Base-by-base conservation (phyloP, 2,113 vertebrate genomes). In the Solenodon paradoxus region DNA sequence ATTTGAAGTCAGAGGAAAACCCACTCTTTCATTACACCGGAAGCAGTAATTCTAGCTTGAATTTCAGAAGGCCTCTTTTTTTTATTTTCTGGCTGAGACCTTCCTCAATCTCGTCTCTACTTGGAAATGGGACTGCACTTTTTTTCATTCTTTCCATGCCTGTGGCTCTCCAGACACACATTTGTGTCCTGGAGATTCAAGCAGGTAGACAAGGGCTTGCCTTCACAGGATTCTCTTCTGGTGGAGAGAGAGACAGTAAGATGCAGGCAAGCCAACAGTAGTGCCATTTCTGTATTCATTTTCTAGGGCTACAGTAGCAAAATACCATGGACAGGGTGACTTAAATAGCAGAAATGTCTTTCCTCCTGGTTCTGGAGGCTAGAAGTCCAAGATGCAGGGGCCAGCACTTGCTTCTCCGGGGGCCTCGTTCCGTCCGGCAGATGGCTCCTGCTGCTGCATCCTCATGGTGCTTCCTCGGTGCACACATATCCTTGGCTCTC, bases 1-100 rank as follows among this genome's bases (percentile, higher is more conserved):
- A 88, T 87, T 93, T 96, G 94, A 85, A 97, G 77, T 85, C 74
- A 59, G 92, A 92, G 88, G 69, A 63, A 75, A 92, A 92, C n/a
- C 61, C 17, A 49, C 82, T 68, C 61, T 66, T 78, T 71, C 47
- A 30, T 66, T 93, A 16, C 83, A 16, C 63, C 47, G 9, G 57
- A 84, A 92, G 66, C 32, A 5, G 28, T 64, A 78, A 59, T 64
- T 96, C 85, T 66, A n/a, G 26, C 80, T 91, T 68, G 49, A 26
- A 81, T 68, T 81, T 86, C 20, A 59, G 59, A 84, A 75, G 72
- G 7, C 77, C 20, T 49, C 45, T 22, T 85, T 55, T 83, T n/a
- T n/a, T n/a, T n/a, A n/a, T n/a, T n/a, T 38, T 32, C 22, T 72
- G 45, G 59, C 30, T 78, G 57, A 61, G 68, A 66, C 13, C 35